These are phyloP conservation scores for Hydrotaea diabolus DNA, from an alignment of 2,888 invertebrate species.

Conservation along the genomic window DNA sequence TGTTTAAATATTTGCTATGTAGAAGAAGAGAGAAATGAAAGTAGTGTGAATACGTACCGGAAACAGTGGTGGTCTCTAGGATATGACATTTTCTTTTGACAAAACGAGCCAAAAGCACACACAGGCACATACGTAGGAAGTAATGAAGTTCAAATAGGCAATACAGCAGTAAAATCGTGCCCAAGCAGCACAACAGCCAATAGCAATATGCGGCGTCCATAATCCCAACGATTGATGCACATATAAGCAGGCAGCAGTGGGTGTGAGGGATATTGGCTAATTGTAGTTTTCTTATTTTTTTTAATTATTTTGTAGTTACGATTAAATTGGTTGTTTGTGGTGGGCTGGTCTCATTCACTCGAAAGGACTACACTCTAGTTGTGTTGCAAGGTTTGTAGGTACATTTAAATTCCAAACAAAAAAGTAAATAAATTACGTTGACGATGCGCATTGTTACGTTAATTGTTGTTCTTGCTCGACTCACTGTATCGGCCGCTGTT, in stretches of 20 bases:
- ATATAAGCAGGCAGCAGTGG: neutral
- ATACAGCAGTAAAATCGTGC: slow-evolving; percentile 82
- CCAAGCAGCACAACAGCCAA: slow-evolving; percentile 74
- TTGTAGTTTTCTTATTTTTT: neutral
- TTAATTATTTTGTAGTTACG: neutral
- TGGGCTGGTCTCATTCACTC: slow-evolving; percentile 17
- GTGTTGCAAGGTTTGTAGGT: neutral
- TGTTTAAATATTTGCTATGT: neutral
- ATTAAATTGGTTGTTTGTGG: slow-evolving; percentile 35
- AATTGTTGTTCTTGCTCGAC: slow-evolving; percentile 1
- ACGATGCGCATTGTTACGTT: slow-evolving; percentile 23
- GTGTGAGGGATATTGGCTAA: neutral
- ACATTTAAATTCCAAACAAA: neutral
- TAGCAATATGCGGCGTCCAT: slow-evolving; percentile 70
- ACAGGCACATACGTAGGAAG: slow-evolving; percentile 86
- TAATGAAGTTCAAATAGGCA: slow-evolving; percentile 87
- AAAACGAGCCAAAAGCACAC: slow-evolving; percentile 85
- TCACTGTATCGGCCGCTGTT: slow-evolving; percentile 17
- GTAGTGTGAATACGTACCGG: slow-evolving; percentile 83
- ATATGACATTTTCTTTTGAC: slow-evolving; percentile 85
- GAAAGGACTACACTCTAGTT: neutral
- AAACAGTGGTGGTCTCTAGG: slow-evolving; percentile 85
- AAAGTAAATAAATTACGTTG: neutral
- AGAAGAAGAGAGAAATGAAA: no score
- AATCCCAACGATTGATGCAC: neutral